Evolutionary conservation across 2,797 vertebrate genomes (phyloP).

Genomic region (Coendou prehensilis): DNA sequence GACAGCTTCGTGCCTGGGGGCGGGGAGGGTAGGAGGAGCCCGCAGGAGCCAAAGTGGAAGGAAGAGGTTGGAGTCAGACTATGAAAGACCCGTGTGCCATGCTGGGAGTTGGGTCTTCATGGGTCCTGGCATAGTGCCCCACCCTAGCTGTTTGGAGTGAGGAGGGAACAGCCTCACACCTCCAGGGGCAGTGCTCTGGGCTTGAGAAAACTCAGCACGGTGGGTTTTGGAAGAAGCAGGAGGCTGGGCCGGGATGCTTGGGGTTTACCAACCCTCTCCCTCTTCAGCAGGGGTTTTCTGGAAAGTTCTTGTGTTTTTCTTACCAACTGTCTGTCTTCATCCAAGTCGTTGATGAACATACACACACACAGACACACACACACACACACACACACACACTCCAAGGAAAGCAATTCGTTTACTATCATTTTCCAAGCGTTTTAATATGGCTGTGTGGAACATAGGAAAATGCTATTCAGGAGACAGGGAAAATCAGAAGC

Average conservation of each 20-base stretch:
- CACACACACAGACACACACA: background rate
- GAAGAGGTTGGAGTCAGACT: background rate
- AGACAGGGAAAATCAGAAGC: background rate
- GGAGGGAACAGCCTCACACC: background rate
- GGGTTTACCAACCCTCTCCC: background rate
- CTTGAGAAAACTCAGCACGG: background rate
- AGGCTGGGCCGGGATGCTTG: fast-evolving
- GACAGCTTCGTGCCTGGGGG: background rate
- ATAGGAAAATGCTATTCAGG: background rate
- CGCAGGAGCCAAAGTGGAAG: background rate
- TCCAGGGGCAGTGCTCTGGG: background rate
- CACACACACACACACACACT: background rate
- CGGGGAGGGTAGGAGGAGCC: background rate
- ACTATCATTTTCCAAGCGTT: conserved; percentile 9
- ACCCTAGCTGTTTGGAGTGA: background rate
- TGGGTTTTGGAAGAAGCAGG: fast-evolving
- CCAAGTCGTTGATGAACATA: background rate
- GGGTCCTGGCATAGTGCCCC: background rate
- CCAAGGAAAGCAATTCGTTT: background rate
- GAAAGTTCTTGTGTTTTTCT: conserved; percentile 49
- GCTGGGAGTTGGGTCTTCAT: background rate
- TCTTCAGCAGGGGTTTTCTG: background rate
- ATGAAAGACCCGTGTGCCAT: background rate
- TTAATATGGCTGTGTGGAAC: background rate
- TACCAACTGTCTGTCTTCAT: conserved; percentile 37